phyloP scores from a whole-genome alignment of 2,113 vertebrate species.

The Dascyllus trimaculatus region DNA sequence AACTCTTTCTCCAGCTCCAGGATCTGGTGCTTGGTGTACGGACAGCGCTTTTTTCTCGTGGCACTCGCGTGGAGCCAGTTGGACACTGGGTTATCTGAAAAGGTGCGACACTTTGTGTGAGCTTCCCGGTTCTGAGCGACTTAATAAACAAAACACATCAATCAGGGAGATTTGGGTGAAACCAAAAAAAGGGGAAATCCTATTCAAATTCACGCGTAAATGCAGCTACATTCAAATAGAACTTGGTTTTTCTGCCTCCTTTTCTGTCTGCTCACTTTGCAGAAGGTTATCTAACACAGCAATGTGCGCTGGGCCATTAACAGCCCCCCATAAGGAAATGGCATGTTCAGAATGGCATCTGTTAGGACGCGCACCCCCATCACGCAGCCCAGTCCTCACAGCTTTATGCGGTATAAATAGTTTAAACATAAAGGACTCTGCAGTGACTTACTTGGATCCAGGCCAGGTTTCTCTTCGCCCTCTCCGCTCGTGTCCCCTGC shows the following conservation, averaged over 20 bases:
- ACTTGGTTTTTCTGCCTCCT: background rate
- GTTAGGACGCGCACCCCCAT: slow-evolving; percentile 54
- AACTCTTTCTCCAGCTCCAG: slow-evolving; percentile 98
- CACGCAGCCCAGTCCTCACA: slow-evolving; percentile 44
- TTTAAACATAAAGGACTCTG: slow-evolving; percentile 56
- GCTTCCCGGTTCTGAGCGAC: slow-evolving; percentile 44
- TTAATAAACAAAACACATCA: slow-evolving; percentile 14
- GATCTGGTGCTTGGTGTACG: slow-evolving; percentile 97
- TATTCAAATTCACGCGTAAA: background rate
- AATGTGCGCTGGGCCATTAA: slow-evolving; percentile 62
- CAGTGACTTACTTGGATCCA: slow-evolving; percentile 94
- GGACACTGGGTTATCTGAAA: slow-evolving; percentile 93
- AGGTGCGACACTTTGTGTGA: slow-evolving; percentile 68
- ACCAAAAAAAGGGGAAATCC: background rate
- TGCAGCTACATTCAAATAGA: slow-evolving; percentile 18
- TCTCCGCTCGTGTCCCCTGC: slow-evolving; percentile 89
- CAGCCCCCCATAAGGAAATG: slow-evolving; percentile 68
- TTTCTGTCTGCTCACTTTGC: slow-evolving; percentile 10
- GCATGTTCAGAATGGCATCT: slow-evolving; percentile 73
- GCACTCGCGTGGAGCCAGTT: slow-evolving; percentile 98
- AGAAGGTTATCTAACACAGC: slow-evolving; percentile 47
- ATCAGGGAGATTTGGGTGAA: slow-evolving; percentile 21
- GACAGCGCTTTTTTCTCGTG: slow-evolving; percentile 96
- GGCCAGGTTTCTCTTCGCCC: slow-evolving; percentile 90
- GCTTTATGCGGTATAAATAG: slow-evolving; percentile 63